phyloP scores from a whole-genome alignment of 2,797 vertebrate genomes.

The Parambassis ranga region DNA sequence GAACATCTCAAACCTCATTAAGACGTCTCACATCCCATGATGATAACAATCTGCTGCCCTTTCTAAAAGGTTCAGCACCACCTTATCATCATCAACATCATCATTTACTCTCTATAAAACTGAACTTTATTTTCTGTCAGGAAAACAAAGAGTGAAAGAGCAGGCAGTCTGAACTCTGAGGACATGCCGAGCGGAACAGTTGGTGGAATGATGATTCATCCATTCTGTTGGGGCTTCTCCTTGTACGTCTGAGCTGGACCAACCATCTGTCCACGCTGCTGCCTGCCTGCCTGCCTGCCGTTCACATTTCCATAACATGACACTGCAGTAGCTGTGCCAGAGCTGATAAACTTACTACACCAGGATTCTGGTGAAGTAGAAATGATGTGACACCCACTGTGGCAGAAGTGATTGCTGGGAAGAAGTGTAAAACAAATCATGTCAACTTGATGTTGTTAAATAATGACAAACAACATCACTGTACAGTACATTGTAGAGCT shows the following conservation, averaged over 20 bases:
- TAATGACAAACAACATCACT: constrained; percentile 1
- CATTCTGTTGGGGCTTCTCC: constrained; percentile 66
- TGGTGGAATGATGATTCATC: constrained; percentile 70
- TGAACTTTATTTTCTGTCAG: not conserved
- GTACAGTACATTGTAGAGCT: not conserved
- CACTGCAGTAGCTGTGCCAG: constrained; percentile 19
- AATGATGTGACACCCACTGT: not conserved
- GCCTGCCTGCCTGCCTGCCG: constrained; percentile 52
- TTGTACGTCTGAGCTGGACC: constrained; percentile 49
- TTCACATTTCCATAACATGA: constrained; percentile 55
- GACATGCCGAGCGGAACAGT: constrained; percentile 59
- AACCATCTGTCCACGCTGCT: constrained; percentile 70
- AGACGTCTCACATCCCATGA: not conserved
- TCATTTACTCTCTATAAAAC: not conserved
- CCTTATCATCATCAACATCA: not conserved
- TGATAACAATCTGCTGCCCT: not conserved
- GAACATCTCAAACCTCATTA: not conserved
- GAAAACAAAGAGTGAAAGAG: constrained; percentile 39
- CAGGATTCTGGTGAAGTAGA: not conserved
- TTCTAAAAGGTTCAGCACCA: not conserved
- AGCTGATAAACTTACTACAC: constrained; percentile 2
- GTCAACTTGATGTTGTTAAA: not conserved
- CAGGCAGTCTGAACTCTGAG: constrained; percentile 14
- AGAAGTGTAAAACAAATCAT: constrained; percentile 4
- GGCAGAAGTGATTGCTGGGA: constrained; percentile 15